Evolutionary conservation across 1,140 invertebrate species (phyloP).

Genomic region (Vollenhovia emeryi): DNA sequence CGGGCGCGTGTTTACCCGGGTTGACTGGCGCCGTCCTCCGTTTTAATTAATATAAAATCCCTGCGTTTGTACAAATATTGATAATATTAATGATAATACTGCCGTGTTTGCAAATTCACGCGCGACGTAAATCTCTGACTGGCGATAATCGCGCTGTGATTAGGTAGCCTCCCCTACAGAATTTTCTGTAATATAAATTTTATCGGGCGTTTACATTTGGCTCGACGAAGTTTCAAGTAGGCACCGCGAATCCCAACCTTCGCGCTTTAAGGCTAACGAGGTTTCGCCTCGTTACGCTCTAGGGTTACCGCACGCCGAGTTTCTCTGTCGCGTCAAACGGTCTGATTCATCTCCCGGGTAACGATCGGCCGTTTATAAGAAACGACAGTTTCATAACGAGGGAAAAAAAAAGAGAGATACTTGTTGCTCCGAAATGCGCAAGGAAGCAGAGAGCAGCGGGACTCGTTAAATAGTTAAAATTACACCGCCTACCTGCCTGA

Average conservation of each 20-base stretch:
- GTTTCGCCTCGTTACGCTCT: conserved; percentile 75
- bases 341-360: conserved; percentile 72
- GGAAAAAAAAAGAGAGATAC: conserved; percentile 68
- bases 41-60: conserved; percentile 46
- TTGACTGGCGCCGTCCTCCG: too few species aligned
- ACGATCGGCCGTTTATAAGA: conserved; percentile 58
- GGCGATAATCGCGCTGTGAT: not conserved
- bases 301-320: conserved; percentile 58
- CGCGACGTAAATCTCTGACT: not conserved
- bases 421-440: conserved; percentile 59
- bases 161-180: not conserved
- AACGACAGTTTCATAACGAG: conserved; percentile 46
- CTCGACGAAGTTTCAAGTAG: not conserved
- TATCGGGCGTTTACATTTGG: not conserved
- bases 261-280: conserved; percentile 74
- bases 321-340: conserved; percentile 57
- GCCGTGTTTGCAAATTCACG: not conserved
- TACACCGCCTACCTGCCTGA: not conserved
- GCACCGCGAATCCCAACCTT: conserved; percentile 55
- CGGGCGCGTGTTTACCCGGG: not conserved
- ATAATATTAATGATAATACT: conserved; percentile 32
- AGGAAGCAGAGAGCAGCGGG: not conserved
- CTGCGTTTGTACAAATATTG: conserved; percentile 24
- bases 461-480: conserved; percentile 50
- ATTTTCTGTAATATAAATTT: not conserved